Percentiles rank a stretch among this genome's conserved stretches.
These are phyloP conservation scores for Vanessa cardui DNA, from an alignment of 2,888 invertebrate species.

Conservation along the genomic window DNA sequence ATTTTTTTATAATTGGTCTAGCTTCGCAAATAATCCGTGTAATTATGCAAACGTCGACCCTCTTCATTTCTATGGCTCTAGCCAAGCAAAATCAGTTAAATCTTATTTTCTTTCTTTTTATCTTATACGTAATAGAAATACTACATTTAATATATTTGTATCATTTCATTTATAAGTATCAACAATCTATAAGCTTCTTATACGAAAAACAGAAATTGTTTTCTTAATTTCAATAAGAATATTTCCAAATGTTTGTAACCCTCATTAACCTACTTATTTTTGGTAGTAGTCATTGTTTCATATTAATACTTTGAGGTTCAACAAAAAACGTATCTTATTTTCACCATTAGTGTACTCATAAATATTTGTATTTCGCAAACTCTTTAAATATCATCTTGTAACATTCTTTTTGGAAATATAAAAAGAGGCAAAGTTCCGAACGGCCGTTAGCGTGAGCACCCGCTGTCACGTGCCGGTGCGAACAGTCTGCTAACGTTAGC, in stretches of 20 bases:
- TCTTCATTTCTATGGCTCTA: conserved; percentile 68
- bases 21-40: conserved; percentile 79
- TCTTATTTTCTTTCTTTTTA: conserved; percentile 52
- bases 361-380: conserved; percentile 11
- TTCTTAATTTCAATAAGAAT: neutral
- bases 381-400: conserved; percentile 55
- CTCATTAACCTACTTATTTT: neutral
- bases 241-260: neutral
- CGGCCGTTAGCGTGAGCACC: conserved; percentile 51
- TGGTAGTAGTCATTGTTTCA: conserved; percentile 5
- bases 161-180: neutral
- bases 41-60: conserved; percentile 81
- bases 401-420: conserved; percentile 54
- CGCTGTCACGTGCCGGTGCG: conserved; percentile 51
- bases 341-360: neutral
- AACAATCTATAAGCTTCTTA: conserved; percentile 9
- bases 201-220: neutral
- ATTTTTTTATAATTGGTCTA: conserved; percentile 76
- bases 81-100: conserved; percentile 66
- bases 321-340: conserved; percentile 12
- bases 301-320: neutral
- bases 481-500: conserved; percentile 61
- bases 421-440: conserved; percentile 60
- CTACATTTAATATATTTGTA: conserved; percentile 28
- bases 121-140: conserved; percentile 43